These are phyloP conservation scores for Cynopterus sphinx DNA, from an alignment of 2,797 vertebrate genomes.

Conservation along the genomic window DNA sequence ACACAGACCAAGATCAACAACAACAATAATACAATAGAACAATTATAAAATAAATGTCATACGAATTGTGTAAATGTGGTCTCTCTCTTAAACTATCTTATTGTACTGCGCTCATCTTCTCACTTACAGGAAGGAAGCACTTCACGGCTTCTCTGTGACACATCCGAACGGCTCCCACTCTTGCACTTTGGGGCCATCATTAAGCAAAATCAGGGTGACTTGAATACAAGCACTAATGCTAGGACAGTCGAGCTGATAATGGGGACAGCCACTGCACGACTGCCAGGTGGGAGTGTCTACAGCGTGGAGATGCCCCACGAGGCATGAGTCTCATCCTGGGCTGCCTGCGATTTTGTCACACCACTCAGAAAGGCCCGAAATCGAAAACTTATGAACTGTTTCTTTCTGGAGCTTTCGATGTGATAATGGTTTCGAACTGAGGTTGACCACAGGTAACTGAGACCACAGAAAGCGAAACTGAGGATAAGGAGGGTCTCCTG, in stretches of 20 bases:
- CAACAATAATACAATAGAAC: not conserved
- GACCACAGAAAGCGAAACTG: not conserved
- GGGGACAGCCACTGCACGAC: not conserved
- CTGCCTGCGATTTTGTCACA: not conserved
- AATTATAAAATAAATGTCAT: not conserved
- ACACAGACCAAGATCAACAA: not conserved
- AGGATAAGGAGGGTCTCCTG: not conserved
- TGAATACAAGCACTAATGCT: not conserved
- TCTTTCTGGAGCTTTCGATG: not conserved
- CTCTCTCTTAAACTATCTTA: not conserved
- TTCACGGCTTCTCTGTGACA: not conserved
- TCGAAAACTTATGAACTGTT: not conserved
- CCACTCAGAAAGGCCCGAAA: not conserved
- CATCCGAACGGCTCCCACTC: not conserved
- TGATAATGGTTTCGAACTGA: not conserved
- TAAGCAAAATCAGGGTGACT: not conserved
- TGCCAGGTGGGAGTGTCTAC: not conserved
- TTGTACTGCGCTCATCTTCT: not conserved
- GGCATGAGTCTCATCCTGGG: not conserved
- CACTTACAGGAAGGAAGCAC: not conserved
- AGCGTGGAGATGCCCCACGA: accelerated
- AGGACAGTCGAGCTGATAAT: not conserved
- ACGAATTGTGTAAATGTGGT: not conserved
- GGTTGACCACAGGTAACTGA: not conserved
- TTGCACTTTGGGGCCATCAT: not conserved